These are phyloP conservation scores for Phodopus roborovskii DNA, from an alignment of 2,113 vertebrate genomes.

Conservation along the genomic window DNA sequence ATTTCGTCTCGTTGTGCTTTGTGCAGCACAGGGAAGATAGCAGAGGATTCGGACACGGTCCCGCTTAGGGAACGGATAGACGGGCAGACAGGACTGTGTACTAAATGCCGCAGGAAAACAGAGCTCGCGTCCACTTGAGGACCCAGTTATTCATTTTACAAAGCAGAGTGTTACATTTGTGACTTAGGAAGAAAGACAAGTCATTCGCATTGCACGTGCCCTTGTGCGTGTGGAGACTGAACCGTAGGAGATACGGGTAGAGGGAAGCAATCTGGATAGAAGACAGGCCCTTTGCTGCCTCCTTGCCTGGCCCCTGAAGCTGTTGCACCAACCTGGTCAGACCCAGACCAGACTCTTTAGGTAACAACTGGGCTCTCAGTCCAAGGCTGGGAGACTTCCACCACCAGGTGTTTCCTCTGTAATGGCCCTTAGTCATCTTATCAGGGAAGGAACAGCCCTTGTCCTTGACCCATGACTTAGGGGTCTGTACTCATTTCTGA, in stretches of 20 bases:
- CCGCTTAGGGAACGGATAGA: background rate
- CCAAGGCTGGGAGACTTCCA: background rate
- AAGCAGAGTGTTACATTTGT: background rate
- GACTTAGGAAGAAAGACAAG: background rate
- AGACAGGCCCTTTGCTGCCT: rapidly evolving
- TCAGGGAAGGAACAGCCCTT: slow-evolving; percentile 78
- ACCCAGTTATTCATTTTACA: background rate
- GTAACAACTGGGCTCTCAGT: background rate
- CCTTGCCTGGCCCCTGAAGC: background rate
- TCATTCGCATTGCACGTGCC: background rate
- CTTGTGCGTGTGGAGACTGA: background rate
- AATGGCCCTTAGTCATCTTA: slow-evolving; percentile 70
- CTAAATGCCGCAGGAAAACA: background rate
- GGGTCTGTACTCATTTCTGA: background rate
- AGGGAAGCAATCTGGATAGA: background rate
- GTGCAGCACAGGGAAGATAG: background rate
- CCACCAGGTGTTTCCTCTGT: background rate
- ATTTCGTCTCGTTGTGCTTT: background rate
- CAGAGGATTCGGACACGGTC: background rate
- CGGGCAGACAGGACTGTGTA: no score
- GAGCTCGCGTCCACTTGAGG: background rate
- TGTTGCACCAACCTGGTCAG: background rate
- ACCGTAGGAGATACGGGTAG: rapidly evolving
- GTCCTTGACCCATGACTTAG: slow-evolving; percentile 70
- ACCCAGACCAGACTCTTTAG: background rate